Base-by-base conservation (phyloP, 2,113 vertebrate genomes). In the Saguinus imperator region DNA sequence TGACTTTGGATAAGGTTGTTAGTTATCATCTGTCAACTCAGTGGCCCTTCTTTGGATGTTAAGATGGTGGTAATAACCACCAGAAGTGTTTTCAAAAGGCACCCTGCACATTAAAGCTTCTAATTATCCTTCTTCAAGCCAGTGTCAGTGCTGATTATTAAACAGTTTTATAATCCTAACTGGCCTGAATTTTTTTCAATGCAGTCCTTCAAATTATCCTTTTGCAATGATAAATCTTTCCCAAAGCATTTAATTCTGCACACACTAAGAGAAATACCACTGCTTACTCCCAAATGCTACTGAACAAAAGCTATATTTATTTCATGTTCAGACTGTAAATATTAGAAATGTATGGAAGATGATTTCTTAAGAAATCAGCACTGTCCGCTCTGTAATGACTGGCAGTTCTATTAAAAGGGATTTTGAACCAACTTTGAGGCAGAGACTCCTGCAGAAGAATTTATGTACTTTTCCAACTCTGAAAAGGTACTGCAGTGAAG, bases 251-350 rank as follows among this genome's bases (percentile, higher is more conserved):
- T 97, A 91, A 94, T 83, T 98, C 95, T 96, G 8, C 29, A 55
- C 64, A 85, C 72, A 95, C 55, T 97, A 92, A 77, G 94, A 98
- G 94, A 98, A 98, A 90, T 97, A 96, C 35, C 43, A 89, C 48
- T 68, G 80, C 66, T 96, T 97, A 95, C 93, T 97, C 89, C 92
- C 73, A 70, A 95, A 86, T 94, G 79, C 93, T 94, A 91, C 80
- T 87, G 91, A 97, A 96, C 89, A 94, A 96, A 97, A 93, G 85
- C 25, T 96, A 57, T 98, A 96, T 98, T 97, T 97, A 96, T 97
- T 98, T 98, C 68, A 95, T 94, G 91, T 91, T 97, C 79, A 79
- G 64, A 12, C 92, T 96, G 93, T 97, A 97, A 97, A 98, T 97
- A 97, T 96, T n/a, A 95, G 91, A 73, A 90, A 72, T 95, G 87